A percentile compares a stretch with the other conserved stretches of the same genome.
Evolutionary conservation across 2,113 vertebrate genomes (phyloP).

Genomic region (Pterophyllum scalare): DNA sequence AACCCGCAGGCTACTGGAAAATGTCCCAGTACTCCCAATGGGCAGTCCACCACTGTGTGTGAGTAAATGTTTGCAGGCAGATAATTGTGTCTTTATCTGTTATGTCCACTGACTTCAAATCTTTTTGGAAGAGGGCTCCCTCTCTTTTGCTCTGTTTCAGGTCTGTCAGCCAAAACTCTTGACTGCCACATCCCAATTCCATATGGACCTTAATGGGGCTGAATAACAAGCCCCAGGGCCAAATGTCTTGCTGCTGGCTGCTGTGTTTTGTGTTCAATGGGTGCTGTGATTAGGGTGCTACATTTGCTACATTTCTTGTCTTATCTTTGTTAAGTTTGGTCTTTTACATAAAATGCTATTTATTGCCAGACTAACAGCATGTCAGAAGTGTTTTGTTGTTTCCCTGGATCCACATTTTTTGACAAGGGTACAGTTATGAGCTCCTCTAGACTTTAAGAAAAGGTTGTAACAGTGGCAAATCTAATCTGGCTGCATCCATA

Average conservation of each 20-base stretch:
- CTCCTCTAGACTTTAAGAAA: no score
- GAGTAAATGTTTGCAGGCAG: neutral
- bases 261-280: neutral
- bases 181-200: neutral
- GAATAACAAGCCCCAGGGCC: neutral
- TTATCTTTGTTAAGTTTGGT: neutral
- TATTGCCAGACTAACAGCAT: neutral
- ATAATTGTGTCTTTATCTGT: neutral
- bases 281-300: neutral
- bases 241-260: neutral
- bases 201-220: neutral
- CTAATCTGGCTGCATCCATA: no score
- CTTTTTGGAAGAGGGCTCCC: neutral
- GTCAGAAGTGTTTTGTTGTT: neutral
- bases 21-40: neutral
- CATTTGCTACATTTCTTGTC: neutral
- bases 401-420: neutral
- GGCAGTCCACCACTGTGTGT: neutral
- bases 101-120: neutral
- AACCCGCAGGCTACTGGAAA: neutral
- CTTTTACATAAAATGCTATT: neutral
- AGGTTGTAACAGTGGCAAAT: no score
- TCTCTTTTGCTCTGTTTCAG: neutral
- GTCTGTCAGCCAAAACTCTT: neutral
- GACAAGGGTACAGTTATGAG: neutral